Evolutionary conservation across 37 sponge, comb jelly and placozoan genomes (phyloP).

Genomic region (Beroe forskalii): DNA sequence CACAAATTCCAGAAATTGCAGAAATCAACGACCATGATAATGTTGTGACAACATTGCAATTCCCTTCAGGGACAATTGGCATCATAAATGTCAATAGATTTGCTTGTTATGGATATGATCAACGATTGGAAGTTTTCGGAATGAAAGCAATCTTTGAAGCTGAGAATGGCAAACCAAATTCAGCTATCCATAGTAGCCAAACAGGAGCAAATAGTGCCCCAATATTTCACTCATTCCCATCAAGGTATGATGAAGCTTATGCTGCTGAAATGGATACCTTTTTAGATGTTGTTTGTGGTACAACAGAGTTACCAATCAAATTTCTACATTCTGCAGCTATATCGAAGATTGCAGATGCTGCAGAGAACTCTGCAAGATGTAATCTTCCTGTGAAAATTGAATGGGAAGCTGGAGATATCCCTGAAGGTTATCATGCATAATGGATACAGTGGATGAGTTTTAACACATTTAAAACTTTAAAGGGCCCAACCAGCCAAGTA

Average conservation of each 20-base stretch:
- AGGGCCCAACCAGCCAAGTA: too few relatives aligned
- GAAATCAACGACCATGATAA: constrained; percentile 77
- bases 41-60: constrained; percentile 75
- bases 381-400: background rate
- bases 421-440: background rate
- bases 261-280: constrained; percentile 2
- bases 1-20: constrained; percentile 69
- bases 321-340: background rate
- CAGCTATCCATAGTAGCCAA: background rate
- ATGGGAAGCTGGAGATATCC: background rate
- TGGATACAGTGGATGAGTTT: too few relatives aligned
- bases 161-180: constrained; percentile 67
- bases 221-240: constrained; percentile 74
- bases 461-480: too few relatives aligned
- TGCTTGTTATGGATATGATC: constrained; percentile 82
- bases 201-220: constrained; percentile 32
- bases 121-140: constrained; percentile 81
- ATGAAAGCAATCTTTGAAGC: constrained; percentile 74
- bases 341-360: constrained; percentile 24
- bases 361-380: background rate
- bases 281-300: constrained; percentile 5
- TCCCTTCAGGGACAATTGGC: constrained; percentile 70
- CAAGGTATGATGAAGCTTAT: constrained; percentile 70
- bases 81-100: constrained; percentile 75
- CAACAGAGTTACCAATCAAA: background rate